Percentiles rank a stretch among this genome's conserved stretches.
Evolutionary conservation across 1,140 invertebrate species (phyloP).

Genomic region (Protaetia brevitarsis): DNA sequence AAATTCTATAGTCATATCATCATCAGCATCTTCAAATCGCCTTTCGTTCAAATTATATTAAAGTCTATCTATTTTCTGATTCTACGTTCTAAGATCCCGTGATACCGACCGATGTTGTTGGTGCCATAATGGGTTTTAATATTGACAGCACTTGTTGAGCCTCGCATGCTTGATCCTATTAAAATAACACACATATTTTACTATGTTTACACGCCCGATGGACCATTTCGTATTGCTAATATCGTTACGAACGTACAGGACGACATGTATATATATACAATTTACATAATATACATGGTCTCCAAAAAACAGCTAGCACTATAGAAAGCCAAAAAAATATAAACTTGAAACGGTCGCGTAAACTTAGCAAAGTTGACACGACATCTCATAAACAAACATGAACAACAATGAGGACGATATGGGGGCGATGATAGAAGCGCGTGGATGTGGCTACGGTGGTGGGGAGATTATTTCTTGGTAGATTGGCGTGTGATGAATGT

Average conservation of each 20-base stretch:
- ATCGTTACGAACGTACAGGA: not conserved
- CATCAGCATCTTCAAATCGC: conserved; percentile 11
- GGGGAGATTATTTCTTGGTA: not conserved
- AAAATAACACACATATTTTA: conserved; percentile 36
- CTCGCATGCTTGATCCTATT: conserved; percentile 46
- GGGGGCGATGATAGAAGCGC: too few species aligned
- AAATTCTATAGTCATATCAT: not conserved
- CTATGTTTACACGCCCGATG: conserved; percentile 28
- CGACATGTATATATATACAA: not conserved
- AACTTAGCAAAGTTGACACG: conserved; percentile 25
- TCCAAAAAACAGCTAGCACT: conserved; percentile 1
- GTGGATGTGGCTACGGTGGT: not conserved
- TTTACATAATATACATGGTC: not conserved
- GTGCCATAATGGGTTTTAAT: conserved; percentile 42
- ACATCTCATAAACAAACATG: conserved; percentile 17
- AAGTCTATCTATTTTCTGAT: conserved; percentile 20
- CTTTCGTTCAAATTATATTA: conserved; percentile 18
- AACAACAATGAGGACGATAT: not conserved
- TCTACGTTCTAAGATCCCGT: conserved; percentile 22
- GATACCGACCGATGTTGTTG: conserved; percentile 44
- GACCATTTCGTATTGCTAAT: not conserved
- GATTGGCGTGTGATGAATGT: not conserved
- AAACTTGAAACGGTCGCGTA: conserved; percentile 19
- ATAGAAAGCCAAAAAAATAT: not conserved
- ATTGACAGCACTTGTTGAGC: conserved; percentile 45